Conservation (phyloP, 1,140 invertebrate genomes). For the Argopecten irradians region DNA sequence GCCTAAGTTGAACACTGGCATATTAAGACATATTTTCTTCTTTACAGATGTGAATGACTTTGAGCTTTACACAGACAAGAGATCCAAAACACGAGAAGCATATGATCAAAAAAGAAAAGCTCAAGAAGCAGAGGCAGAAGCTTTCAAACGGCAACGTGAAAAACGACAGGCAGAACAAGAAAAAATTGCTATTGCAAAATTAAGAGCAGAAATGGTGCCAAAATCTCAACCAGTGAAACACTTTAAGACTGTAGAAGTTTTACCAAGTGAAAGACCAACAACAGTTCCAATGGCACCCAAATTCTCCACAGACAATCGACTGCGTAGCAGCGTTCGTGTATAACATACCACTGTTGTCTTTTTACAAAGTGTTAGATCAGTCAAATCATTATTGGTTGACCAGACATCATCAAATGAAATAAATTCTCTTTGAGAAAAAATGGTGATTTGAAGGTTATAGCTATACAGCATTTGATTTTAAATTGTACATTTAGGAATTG, state of each 20-base stretch:
- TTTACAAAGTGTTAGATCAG: too few species aligned
- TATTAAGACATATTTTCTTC: slow-evolving; percentile 20
- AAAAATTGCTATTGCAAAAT: slow-evolving; percentile 68
- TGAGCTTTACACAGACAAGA: slow-evolving; percentile 77
- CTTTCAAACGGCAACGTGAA: slow-evolving; percentile 61
- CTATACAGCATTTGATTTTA: too few species aligned
- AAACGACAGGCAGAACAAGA: slow-evolving; percentile 71
- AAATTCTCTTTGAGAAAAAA: too few species aligned
- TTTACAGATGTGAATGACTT: slow-evolving; percentile 75
- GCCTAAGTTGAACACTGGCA: slow-evolving; percentile 25
- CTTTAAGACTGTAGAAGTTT: slow-evolving; percentile 74
- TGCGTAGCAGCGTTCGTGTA: slow-evolving; percentile 55
- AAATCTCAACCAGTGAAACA: slow-evolving; percentile 76
- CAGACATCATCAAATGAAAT: not conserved
- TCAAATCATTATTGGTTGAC: not conserved
- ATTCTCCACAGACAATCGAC: slow-evolving; percentile 67
- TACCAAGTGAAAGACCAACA: slow-evolving; percentile 73
- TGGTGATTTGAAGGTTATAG: too few species aligned
- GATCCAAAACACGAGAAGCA: slow-evolving; percentile 76
- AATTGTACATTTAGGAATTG: too few species aligned
- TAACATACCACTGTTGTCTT: too few species aligned
- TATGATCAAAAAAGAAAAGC: slow-evolving; percentile 77
- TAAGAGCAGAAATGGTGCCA: slow-evolving; percentile 75
- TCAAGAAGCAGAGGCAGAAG: slow-evolving; percentile 73
- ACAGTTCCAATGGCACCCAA: slow-evolving; percentile 75